Base-by-base conservation (phyloP, 1,140 invertebrate species). In the Pseudomyrmex concolor region DNA sequence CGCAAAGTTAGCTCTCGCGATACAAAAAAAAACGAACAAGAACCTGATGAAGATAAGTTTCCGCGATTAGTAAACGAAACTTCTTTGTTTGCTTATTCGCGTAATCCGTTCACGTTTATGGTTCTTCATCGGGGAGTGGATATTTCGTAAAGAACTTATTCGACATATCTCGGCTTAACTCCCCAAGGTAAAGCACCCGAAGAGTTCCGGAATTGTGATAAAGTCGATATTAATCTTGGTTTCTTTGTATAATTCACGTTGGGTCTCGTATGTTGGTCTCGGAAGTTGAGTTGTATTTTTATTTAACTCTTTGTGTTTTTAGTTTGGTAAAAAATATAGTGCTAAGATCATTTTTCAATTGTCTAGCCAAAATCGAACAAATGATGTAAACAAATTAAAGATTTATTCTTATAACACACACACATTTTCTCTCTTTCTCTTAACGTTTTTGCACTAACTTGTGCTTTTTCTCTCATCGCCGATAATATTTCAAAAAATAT, bases 61-160 rank as follows among this genome's bases (percentile, higher is more conserved):
- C 15, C 55, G 34, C 43, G 12, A 55, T n/a, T 17, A 15, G 55
- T 19, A 12, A 48, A 54, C 25, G 17, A n/a, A 51, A 80, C 50
- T 13, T 66, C 22, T 13, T n/a, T n/a, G n/a, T 59, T 43, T 68
- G 59, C 25, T 84, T 84, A 70, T 80, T 80, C 64, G 22, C 54
- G 64, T 67, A 80, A 84, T 77, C 62, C 64, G 12, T 2, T 12
- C 73, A 84, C 82, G 54, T 84, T 68, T 84, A 22, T 45, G 34
- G 22, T 2, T 45, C 71, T 67, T 57, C 60, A 83, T 63, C 34
- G 71, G 34, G 59, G 10, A n/a, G n/a, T 19, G 19, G 34, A 57
- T 76, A 55, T 76, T 76, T 83, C 43, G 17, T 15, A 55, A 34
- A 13, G n/a, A 45, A 76, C 71, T 83, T 83, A 83, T 64, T 77